Evolutionary conservation across 2,888 invertebrate species (phyloP), one percentile per base, ranked within the genome.

Genomic region (Rosalia funebris): DNA sequence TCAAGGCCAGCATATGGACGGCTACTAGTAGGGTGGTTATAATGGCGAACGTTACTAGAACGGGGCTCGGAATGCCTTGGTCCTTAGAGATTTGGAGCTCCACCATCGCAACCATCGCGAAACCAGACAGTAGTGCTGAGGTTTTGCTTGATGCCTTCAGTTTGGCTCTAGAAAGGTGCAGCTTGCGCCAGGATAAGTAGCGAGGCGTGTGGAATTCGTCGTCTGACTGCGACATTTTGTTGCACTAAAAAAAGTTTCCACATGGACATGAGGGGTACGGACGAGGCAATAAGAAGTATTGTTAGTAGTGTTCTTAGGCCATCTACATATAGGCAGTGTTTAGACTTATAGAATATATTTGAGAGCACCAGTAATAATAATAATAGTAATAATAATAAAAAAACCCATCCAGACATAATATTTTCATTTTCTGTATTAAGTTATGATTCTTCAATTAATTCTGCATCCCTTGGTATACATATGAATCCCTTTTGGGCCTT

Each of bases 71-170:
- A 46, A 96, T 90, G 66, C 86, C 83, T 10, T 89, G 87, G 7
- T 57, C 45, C 14, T 87, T 84, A 74, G 92, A 91, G 60, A 98
- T 83, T 79, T 97, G 95, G 53, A 98, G 91, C 81, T 98, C 98
- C 19, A 98, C 98, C 92, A 98, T 96, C 25, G 98, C 98, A 31
- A 96, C 98, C 97, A 98, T 98, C 36, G 98, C 98, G 80, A 98
- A 98, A 64, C 98, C 98, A 16, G 96, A 96, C 37, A 99, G 87
- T 4, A 99, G 84, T 0, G 98, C 98, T 0, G 98, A 98, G 0
- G 98, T 99, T 81, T 98, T 92, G 82, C 96, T 97, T 50, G 96
- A 96, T 0, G 98, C 98, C 83, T 99, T 99, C 73, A 99, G 87
- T 83, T 99, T 99, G 54, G 98, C 98, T 67, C 96, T 87, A 79